Percentiles rank a stretch among this genome's conserved stretches.
phyloP scores from a whole-genome alignment of 2,113 vertebrate genomes.

The Bufo gargarizans region DNA sequence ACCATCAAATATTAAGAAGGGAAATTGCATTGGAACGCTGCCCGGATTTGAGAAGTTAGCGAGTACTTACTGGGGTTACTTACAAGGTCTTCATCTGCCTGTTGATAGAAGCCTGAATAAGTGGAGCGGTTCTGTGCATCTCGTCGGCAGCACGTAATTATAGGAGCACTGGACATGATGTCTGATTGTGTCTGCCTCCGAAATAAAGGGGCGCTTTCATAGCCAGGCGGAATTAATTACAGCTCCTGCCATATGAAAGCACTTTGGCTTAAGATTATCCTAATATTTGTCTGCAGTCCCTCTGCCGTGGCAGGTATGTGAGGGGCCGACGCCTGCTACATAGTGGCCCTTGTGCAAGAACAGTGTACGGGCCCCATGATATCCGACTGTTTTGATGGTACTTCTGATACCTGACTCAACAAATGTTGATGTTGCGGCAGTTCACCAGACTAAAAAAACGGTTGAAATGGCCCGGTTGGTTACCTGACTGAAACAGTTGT shows the following conservation, averaged over 20 bases:
- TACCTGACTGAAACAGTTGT: too few relatives aligned
- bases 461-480: too few relatives aligned
- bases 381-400: too few relatives aligned
- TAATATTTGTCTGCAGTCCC: background rate
- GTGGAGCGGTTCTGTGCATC: background rate
- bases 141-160: background rate
- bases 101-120: constrained; percentile 14
- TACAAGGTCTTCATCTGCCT: constrained; percentile 22
- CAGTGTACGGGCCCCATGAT: background rate
- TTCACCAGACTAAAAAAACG: too few relatives aligned
- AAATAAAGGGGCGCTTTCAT: background rate
- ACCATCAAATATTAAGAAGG: constrained; percentile 70
- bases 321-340: too few relatives aligned
- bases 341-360: background rate
- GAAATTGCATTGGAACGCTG: constrained; percentile 67
- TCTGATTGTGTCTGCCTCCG: background rate
- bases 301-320: too few relatives aligned
- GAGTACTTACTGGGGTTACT: constrained; percentile 40
- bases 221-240: background rate
- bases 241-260: background rate
- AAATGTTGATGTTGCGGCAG: too few relatives aligned
- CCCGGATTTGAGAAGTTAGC: constrained; percentile 62
- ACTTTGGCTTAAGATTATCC: background rate
- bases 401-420: too few relatives aligned
- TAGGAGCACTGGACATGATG: background rate